Percentiles rank a stretch among this genome's conserved stretches.
phyloP scores from a whole-genome alignment of 1,140 invertebrate species.

The Cylas formicarius region DNA sequence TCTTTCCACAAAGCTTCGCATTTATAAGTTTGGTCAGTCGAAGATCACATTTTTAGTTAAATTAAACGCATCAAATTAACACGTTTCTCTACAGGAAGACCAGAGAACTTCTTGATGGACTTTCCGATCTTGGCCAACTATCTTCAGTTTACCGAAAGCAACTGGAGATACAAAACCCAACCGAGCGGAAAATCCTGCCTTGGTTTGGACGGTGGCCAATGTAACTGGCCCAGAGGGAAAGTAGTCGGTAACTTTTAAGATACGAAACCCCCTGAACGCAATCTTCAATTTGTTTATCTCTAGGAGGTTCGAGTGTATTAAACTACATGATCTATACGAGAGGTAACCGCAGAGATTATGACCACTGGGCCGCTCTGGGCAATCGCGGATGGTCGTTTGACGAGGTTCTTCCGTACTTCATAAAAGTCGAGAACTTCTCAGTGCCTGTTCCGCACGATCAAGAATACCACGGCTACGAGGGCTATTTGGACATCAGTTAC shows the following conservation, averaged over 20 bases:
- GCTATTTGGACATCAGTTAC: constrained; percentile 53
- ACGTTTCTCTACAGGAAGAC: constrained; percentile 40
- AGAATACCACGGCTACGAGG: constrained; percentile 52
- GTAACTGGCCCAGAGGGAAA: constrained; percentile 69
- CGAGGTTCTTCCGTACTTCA: constrained; percentile 73
- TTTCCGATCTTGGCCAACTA: constrained; percentile 57
- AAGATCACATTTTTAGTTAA: too few species aligned
- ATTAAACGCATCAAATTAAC: neutral
- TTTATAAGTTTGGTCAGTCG: too few species aligned
- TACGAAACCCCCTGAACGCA: neutral
- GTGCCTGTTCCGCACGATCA: constrained; percentile 48
- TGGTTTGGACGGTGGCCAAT: constrained; percentile 46
- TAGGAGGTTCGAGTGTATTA: constrained; percentile 73
- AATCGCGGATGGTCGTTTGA: constrained; percentile 75
- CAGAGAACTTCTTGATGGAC: constrained; percentile 57
- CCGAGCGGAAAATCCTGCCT: constrained; percentile 47
- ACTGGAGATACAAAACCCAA: constrained; percentile 54
- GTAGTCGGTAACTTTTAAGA: constrained; percentile 45
- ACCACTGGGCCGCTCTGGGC: constrained; percentile 69
- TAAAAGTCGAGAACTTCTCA: constrained; percentile 62
- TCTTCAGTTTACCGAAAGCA: constrained; percentile 52
- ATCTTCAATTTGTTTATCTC: constrained; percentile 1
- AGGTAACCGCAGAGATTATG: constrained; percentile 66
- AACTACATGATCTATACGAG: constrained; percentile 91
- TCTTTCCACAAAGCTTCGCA: too few species aligned